Conservation (phyloP, 2,888 invertebrate genomes). For the Pemphredon lugubris region DNA sequence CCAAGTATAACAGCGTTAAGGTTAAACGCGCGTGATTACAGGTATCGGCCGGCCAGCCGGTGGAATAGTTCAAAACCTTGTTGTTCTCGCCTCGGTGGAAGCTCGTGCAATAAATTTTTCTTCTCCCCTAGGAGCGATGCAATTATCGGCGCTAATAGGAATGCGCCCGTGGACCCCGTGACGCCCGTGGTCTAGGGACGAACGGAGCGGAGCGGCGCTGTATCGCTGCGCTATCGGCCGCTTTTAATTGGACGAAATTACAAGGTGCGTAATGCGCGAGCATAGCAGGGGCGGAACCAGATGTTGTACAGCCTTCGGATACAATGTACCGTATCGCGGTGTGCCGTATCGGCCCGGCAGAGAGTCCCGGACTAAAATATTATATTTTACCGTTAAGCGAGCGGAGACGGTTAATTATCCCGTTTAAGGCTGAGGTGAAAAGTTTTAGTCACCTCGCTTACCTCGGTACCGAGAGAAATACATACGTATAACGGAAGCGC, state of each 20-base stretch:
- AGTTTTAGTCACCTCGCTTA: slow-evolving; percentile 41
- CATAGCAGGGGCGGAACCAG: slow-evolving; percentile 51
- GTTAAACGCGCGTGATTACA: slow-evolving; percentile 42
- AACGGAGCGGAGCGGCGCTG: slow-evolving; percentile 18
- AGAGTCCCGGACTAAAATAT: slow-evolving; percentile 51
- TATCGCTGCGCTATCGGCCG: slow-evolving; percentile 52
- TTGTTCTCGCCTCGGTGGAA: slow-evolving; percentile 35
- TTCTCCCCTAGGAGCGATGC: slow-evolving; percentile 13
- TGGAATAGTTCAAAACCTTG: slow-evolving; percentile 16
- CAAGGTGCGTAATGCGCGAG: slow-evolving; percentile 72
- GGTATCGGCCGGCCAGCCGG: slow-evolving; percentile 3
- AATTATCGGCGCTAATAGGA: slow-evolving; percentile 63
- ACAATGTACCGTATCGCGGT: slow-evolving; percentile 37
- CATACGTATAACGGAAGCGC: slow-evolving; percentile 52
- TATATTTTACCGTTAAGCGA: slow-evolving; percentile 59
- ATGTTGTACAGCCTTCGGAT: slow-evolving; percentile 30
- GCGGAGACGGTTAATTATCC: slow-evolving; percentile 63
- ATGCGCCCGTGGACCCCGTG: no score
- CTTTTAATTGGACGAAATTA: slow-evolving; percentile 73
- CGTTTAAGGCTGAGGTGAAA: slow-evolving; percentile 62
- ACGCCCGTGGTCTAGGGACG: slow-evolving; percentile 40
- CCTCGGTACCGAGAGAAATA: slow-evolving; percentile 36
- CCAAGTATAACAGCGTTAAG: slow-evolving; percentile 13
- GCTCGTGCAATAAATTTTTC: slow-evolving; percentile 46
- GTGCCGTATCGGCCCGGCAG: slow-evolving; percentile 29